Conservation (phyloP, 2,888 invertebrate species). For the Brachynemurus nebulosus region DNA sequence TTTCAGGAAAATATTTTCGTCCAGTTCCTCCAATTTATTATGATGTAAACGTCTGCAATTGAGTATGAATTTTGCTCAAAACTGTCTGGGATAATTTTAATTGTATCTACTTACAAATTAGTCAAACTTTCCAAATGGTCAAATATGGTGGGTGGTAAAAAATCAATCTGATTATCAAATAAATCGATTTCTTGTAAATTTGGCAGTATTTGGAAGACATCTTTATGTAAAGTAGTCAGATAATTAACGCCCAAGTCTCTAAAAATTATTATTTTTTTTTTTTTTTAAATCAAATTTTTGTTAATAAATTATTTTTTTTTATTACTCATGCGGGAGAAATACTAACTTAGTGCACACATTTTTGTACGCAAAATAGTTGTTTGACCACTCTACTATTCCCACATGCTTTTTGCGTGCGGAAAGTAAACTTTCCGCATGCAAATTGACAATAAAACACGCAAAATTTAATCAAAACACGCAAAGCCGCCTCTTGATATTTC, state of each 20-base stretch:
- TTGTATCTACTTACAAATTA: conserved; percentile 49
- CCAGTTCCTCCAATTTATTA: conserved; percentile 48
- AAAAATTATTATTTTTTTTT: conserved; percentile 28
- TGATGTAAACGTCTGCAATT: conserved; percentile 47
- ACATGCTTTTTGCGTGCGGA: no score
- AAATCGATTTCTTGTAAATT: conserved; percentile 52
- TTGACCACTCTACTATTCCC: no score
- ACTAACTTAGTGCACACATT: not conserved
- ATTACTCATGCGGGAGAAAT: not conserved
- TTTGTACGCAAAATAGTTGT: not conserved
- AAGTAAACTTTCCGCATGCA: no score
- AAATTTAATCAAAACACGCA: no score
- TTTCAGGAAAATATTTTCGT: conserved; percentile 39
- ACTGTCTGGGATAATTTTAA: no score
- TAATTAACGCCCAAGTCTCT: conserved; percentile 62
- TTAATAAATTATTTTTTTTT: not conserved
- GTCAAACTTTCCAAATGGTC: conserved; percentile 44
- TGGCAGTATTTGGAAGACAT: conserved; percentile 49
- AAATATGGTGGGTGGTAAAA: conserved; percentile 49
- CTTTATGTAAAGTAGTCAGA: conserved; percentile 51
- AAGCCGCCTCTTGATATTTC: no score
- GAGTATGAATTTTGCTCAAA: no score
- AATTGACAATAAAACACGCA: no score
- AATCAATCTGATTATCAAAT: conserved; percentile 58
- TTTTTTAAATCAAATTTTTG: not conserved